Conservation (phyloP, 2,797 vertebrate genomes). For the Fundulus diaphanus region DNA sequence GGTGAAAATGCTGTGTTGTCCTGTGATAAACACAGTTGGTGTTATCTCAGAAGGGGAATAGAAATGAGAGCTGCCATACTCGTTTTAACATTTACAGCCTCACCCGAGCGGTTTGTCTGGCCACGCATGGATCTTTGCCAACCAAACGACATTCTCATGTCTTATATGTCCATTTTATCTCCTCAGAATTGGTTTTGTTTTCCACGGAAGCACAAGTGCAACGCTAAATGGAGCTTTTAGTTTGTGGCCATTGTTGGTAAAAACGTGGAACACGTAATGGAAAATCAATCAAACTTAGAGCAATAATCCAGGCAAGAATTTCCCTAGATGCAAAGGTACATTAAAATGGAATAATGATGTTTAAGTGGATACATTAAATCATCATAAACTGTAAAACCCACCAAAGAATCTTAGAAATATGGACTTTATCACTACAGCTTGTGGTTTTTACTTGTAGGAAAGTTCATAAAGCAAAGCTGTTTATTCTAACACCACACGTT, state of each 20-base stretch:
- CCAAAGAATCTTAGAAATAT: too few relatives aligned
- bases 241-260: neutral
- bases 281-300: neutral
- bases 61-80: constrained; percentile 45
- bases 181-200: too few relatives aligned
- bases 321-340: neutral
- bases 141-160: constrained; percentile 51
- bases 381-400: too few relatives aligned
- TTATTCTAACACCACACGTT: too few relatives aligned
- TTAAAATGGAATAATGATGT: neutral
- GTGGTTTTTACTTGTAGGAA: too few relatives aligned
- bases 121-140: constrained; percentile 32
- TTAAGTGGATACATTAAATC: too few relatives aligned
- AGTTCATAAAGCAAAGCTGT: too few relatives aligned
- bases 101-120: constrained; percentile 13
- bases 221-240: neutral
- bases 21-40: constrained; percentile 52
- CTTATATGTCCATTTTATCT: constrained; percentile 33
- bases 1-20: constrained; percentile 34
- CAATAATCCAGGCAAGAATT: neutral
- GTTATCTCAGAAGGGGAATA: constrained; percentile 66
- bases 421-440: too few relatives aligned
- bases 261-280: neutral
- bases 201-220: neutral
- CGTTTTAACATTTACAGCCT: constrained; percentile 50